Evolutionary conservation across 2,797 vertebrate species (phyloP), one percentile per base, ranked within the genome.

Genomic region (Oryzias sinensis): DNA sequence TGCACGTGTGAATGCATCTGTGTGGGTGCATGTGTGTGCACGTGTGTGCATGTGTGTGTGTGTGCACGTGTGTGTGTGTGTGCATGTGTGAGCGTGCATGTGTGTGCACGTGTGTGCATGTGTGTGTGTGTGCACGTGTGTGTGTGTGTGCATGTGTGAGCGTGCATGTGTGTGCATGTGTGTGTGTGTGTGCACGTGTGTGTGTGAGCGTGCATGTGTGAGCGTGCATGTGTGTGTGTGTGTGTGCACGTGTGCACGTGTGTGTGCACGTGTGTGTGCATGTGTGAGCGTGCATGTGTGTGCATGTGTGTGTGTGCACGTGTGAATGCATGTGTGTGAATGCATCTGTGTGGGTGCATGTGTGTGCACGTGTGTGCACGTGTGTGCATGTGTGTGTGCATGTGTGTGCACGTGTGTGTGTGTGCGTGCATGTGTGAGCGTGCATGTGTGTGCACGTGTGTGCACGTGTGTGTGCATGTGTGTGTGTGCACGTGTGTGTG

Each of bases 31-130:
- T n/a, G n/a, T n/a, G n/a, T n/a, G n/a, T n/a, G n/a, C 42, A 5
- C 16, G 2, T 16, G 14, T 43, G 13, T n/a, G n/a, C n/a, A n/a
- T n/a, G n/a, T n/a, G n/a, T 5, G 14, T 41, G 40, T 43, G 43
- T 58, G 40, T 47, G 50, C 49, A 53, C 37, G 58, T 73, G 52
- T 70, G 48, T 64, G 56, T 69, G 55, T 73, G 56, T 62, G 41
- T 56, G 27, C 11, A 18, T 60, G 42, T 7, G 47, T 66, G 74
- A 49, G 57, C 65, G 58, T 42, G 55, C 48, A 50, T 61, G 53
- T 55, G 49, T 29, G n/a, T n/a, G n/a, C n/a, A n/a, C n/a, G n/a
- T n/a, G 43, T 43, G 16, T 18, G 44, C n/a, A 46, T 50, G 17
- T 4, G 42, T 43, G 43, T n/a, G 15, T n/a, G 16, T 5, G 16